Base-by-base conservation (phyloP, 2,113 vertebrate genomes). In the Mugil cephalus region DNA sequence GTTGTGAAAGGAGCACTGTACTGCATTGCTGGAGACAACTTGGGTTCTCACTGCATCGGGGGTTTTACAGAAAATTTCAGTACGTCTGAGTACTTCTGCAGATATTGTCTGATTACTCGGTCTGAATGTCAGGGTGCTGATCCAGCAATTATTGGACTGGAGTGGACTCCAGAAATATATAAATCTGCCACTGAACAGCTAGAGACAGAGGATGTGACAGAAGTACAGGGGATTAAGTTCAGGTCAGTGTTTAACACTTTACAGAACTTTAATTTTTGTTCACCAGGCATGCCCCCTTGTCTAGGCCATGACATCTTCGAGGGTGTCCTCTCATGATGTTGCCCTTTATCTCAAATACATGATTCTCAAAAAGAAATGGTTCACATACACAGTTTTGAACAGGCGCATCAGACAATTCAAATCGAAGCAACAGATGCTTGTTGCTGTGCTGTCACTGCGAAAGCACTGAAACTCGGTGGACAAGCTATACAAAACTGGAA, bases 401-500 rank as follows among this genome's bases (percentile, higher is more conserved):
- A n/a, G 68, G 6, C 14, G 10, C 1, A 87, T 86, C 21, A 82
- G 65, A 15, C 83, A 84, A 39, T 86, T 88, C 10, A 79, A 77
- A 38, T 83, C 36, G 55, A 69, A 63, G 42, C 18, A 11, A 69
- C 80, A 42, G 78, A 82, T 84, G 79, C 68, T 51, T 64, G 11
- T n/a, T 52, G 84, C 82, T 79, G 75, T 73, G 50, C 46, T 34
- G 80, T 90, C 58, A 80, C 18, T 35, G 30, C 72, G 36, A 10
- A 76, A 21, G 14, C 38, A 42, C 10, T 34, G 10, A 74, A 60
- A 34, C 77, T 88, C 9, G 17, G 35, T 38, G 82, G 88, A 19
- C 68, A 85, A 2, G 81, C 79, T 17, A 24, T 85, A 8, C 84
- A 88, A 38, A 88, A 87, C 1, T 85, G 80, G 82, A 80, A 79